Base-by-base conservation (phyloP, 2,797 vertebrate genomes). In the Enteromius afrohamiltoni region DNA sequence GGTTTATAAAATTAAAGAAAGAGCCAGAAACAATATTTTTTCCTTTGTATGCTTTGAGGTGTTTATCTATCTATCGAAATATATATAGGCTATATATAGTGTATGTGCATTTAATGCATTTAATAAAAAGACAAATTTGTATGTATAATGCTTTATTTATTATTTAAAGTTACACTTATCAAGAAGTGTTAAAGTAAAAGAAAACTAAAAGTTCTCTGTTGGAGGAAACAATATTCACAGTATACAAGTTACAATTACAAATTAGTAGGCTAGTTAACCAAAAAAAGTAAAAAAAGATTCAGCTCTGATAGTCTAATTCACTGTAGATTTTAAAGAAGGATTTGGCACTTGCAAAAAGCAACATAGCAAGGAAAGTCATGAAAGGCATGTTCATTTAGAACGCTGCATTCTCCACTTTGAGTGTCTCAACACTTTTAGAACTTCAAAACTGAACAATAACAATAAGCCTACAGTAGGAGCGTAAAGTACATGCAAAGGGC, bases 121-220 rank as follows among this genome's bases (percentile, higher is more conserved):
- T 60, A 55, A n/a, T 40, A 68, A 17, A 45, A 69, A n/a, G 6
- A 29, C 21, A 29, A 10, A 34, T 1, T 34, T 23, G 37, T 55
- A 58, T 77, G 64, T 70, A 40, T 53, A 45, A 80, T 70, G 58
- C 64, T 77, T 83, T 77, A 83, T 79, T 79, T 67, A 65, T 65
- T 65, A 65, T 83, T 68, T 11, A 75, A 67, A 53, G 62, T n/a
- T 79, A 79, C 77, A 75, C 31, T 55, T 37, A 64, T 40, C n/a
- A 55, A 64, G 16, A 75, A 82, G 29, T 71, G 21, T 58, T 29
- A n/a, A 31, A 17, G 55, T 55, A 55, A 75, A 75, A 75, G 1
- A 55, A 55, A 60, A 55, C 4, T 17, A 42, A 53, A 67, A 2
- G 6, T 37, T 51, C n/a, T 17, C 8, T n/a, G n/a, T 68, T 23